Base-by-base conservation (phyloP, 37 sponge, comb jelly and placozoan species). In the Theonella swinhoei region DNA sequence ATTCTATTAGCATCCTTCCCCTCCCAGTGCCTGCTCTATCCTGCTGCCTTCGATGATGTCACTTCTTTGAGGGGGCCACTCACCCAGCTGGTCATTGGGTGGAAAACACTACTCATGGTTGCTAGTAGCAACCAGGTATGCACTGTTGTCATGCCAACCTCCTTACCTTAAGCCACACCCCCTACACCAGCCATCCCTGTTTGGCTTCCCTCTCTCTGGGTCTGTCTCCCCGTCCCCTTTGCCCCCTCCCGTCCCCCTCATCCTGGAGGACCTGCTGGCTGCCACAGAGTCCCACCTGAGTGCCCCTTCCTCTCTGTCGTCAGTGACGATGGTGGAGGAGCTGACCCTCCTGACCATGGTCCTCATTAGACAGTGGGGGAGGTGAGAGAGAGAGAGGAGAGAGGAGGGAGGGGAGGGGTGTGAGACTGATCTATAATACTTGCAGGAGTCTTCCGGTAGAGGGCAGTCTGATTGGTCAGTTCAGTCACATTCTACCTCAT, bases 311-410 rank as follows among this genome's bases (percentile, higher is more conserved):
- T 4, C 59, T 23, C 32, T 0, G 8, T 0, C 42, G 39, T 62
- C 33, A 25, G 25, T 89, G 17, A 39, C 78, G 73, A 78, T 89
- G 47, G 75, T 79, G 54, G 74, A 80, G 0, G 85, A 89, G 72
- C 70, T 89, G 80, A 80, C 79, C 42, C 39, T 68, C 33, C 85
- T 89, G 29, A 72, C 67, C 67, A 70, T 80, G 42, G 61, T 84
- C 22, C 75, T 89, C 40, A 39, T 84, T 40, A 84, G 54, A 42
- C 83, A 79, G 72, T 89, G 85, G 85, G 20, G 36, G 30, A 74
- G 84, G 84, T 81, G 42, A 64, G 37, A n/a, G n/a, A n/a, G n/a
- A n/a, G n/a, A n/a, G n/a, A n/a, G n/a, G n/a, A n/a, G n/a, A n/a
- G n/a, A n/a, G n/a, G n/a, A n/a, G n/a, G n/a, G n/a, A n/a, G n/a